These are phyloP conservation scores for Lynx canadensis DNA, from an alignment of 2,113 vertebrate genomes.

Conservation along the genomic window DNA sequence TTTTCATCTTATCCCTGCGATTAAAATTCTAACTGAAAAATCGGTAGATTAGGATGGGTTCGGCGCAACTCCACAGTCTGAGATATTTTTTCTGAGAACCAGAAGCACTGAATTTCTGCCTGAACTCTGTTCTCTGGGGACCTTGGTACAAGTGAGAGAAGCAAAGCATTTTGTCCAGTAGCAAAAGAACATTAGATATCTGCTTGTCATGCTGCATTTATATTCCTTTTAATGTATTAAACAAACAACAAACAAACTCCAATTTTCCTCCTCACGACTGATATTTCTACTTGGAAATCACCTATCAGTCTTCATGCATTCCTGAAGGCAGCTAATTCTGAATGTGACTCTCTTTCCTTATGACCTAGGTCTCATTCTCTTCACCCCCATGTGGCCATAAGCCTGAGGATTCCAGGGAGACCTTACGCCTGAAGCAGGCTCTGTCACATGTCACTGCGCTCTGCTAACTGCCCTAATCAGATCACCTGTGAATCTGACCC, in stretches of 20 bases:
- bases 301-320: neutral
- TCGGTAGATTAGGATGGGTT: neutral
- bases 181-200: conserved; percentile 31
- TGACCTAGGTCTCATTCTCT: neutral
- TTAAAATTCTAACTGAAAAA: conserved; percentile 54
- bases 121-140: conserved; percentile 20
- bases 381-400: neutral
- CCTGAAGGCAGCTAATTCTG: neutral
- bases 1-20: conserved; percentile 44
- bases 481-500: neutral
- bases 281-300: neutral
- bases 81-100: conserved; percentile 53
- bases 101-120: conserved; percentile 51
- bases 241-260: neutral
- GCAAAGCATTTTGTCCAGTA: conserved; percentile 37
- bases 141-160: conserved; percentile 20
- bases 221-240: neutral
- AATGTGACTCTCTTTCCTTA: neutral
- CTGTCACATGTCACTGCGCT: fast-evolving
- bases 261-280: neutral
- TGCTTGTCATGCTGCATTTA: neutral
- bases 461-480: neutral
- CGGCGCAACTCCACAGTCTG: neutral
- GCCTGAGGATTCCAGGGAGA: neutral
- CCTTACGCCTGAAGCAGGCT: neutral